phyloP scores from a whole-genome alignment of 1,140 invertebrate genomes.

The Octopus bimaculoides region DNA sequence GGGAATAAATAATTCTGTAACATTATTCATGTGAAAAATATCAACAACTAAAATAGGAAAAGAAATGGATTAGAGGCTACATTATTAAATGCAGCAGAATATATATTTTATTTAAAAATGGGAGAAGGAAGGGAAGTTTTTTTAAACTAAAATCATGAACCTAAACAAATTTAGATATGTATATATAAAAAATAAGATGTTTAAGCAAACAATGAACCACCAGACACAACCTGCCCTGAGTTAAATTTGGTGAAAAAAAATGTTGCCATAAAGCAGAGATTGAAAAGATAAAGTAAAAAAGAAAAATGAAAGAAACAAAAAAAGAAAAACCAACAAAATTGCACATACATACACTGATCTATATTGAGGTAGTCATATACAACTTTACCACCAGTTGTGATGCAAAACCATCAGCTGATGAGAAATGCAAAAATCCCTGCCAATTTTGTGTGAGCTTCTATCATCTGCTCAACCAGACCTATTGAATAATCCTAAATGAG shows the following conservation, averaged over 20 bases:
- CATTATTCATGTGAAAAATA: no score
- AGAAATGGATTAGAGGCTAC: no score
- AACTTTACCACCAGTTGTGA: neutral
- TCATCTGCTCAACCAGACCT: constrained; percentile 7
- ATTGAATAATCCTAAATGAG: neutral
- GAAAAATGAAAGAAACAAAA: neutral
- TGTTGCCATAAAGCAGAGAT: neutral
- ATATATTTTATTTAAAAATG: no score
- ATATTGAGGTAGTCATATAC: constrained; percentile 9
- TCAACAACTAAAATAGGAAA: no score
- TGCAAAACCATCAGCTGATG: constrained; percentile 1
- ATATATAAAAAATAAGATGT: no score
- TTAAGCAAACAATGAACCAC: neutral
- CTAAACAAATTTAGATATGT: no score
- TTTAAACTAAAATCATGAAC: no score
- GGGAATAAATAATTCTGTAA: no score
- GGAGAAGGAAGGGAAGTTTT: no score
- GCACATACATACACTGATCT: constrained; percentile 8
- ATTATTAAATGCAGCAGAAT: no score
- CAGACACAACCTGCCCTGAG: constrained; percentile 9
- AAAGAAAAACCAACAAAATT: neutral
- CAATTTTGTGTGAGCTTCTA: constrained; percentile 8
- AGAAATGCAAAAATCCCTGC: constrained; percentile 10
- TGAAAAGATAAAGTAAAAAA: neutral
- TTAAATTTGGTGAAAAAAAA: constrained; percentile 4